phyloP scores from a whole-genome alignment of 2,797 vertebrate genomes.

The Argyrosomus regius region DNA sequence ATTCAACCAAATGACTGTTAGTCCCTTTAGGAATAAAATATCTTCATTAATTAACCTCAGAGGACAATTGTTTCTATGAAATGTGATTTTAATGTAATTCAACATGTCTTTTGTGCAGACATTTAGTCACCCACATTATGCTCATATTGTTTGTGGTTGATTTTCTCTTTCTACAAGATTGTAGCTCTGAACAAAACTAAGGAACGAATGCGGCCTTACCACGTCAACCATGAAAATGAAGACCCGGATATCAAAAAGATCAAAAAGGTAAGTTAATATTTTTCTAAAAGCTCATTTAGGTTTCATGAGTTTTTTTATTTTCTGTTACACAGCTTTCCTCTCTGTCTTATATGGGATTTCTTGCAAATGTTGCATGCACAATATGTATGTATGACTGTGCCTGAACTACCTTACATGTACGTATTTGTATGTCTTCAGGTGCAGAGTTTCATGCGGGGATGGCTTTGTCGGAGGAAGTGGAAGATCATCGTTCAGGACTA shows the following conservation, averaged over 20 bases:
- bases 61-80: not conserved
- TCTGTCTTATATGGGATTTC: not conserved
- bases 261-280: slow-evolving; percentile 90
- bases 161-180: slow-evolving; percentile 85
- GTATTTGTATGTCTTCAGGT: slow-evolving; percentile 81
- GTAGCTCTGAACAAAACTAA: slow-evolving; percentile 98
- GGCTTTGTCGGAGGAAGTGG: slow-evolving; percentile 96
- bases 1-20: slow-evolving; percentile 15
- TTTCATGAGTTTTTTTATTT: not conserved
- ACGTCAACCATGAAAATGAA: slow-evolving; percentile 92
- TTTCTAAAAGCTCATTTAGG: not conserved
- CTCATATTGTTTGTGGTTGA: slow-evolving; percentile 14
- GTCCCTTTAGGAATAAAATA: slow-evolving; percentile 17
- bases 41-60: not conserved
- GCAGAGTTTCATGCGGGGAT: slow-evolving; percentile 97
- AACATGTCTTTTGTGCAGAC: not conserved
- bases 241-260: slow-evolving; percentile 99
- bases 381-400: not conserved
- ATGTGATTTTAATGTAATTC: not conserved
- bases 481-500: slow-evolving; percentile 98
- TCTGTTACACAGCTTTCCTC: not conserved
- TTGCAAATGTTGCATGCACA: not conserved
- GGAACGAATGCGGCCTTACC: slow-evolving; percentile 97
- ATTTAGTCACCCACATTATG: not conserved
- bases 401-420: not conserved